A percentile compares a stretch with the other conserved stretches of the same genome.
Evolutionary conservation across 1,140 invertebrate genomes (phyloP).

Genomic region (Schlechtendalia chinensis): DNA sequence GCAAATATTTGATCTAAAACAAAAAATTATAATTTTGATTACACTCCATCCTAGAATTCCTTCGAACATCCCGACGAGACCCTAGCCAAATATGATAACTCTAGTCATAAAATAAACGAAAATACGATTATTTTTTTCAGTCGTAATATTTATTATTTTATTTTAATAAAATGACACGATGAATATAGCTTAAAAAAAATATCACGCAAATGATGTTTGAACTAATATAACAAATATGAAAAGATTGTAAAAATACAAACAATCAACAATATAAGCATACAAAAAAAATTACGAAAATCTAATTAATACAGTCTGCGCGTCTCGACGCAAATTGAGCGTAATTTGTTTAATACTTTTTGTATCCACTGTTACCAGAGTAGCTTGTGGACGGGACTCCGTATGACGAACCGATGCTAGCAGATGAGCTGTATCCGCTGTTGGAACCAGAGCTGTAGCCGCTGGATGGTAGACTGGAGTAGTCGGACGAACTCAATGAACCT

Average conservation of each 20-base stretch:
- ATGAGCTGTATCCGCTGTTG: slow-evolving; percentile 6
- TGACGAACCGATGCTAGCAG: background rate
- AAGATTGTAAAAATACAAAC: background rate
- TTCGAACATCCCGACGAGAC: too few relatives aligned
- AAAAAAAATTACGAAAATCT: slow-evolving; percentile 1
- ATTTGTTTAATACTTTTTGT: slow-evolving; percentile 28
- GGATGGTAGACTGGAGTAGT: slow-evolving; percentile 4
- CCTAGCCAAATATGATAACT: too few relatives aligned
- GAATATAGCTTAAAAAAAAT: background rate
- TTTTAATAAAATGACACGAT: background rate
- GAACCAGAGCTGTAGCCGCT: background rate
- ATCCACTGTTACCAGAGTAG: background rate
- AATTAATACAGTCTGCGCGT: background rate
- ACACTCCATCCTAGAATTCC: too few relatives aligned
- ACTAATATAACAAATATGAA: slow-evolving; percentile 18
- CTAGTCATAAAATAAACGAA: too few relatives aligned
- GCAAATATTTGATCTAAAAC: too few relatives aligned
- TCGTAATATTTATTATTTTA: slow-evolving; percentile 9
- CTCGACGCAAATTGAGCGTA: background rate
- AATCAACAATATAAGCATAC: slow-evolving; percentile 14
- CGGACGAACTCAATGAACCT: background rate
- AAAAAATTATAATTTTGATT: too few relatives aligned
- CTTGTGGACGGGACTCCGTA: slow-evolving; percentile 28
- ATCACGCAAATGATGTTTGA: background rate
- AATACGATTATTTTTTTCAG: background rate